These are phyloP conservation scores for Rallus limicola DNA, from an alignment of 2,113 vertebrate species.

Conservation along the genomic window DNA sequence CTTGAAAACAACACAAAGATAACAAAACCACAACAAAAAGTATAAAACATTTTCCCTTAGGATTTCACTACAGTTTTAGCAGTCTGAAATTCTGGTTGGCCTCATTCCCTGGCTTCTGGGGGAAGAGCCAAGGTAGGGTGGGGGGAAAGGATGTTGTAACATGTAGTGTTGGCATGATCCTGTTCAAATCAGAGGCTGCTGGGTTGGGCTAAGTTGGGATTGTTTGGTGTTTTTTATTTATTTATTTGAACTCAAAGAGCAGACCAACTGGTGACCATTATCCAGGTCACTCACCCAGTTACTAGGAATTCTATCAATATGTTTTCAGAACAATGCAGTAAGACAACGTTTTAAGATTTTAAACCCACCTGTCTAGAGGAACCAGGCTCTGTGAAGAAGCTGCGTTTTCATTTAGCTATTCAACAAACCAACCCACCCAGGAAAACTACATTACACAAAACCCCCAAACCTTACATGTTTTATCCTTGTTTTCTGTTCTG, in stretches of 20 bases:
- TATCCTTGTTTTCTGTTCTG: background rate
- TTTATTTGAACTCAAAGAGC: background rate
- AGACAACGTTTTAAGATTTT: background rate
- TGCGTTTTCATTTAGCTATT: background rate
- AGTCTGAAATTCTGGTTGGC: background rate
- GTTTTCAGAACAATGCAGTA: background rate
- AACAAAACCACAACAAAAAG: background rate
- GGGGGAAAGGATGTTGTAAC: background rate
- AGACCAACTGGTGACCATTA: background rate
- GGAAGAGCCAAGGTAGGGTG: background rate
- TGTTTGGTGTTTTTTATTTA: background rate
- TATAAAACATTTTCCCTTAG: background rate
- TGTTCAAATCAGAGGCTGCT: background rate
- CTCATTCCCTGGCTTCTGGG: background rate
- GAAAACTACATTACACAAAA: background rate
- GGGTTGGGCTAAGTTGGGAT: background rate
- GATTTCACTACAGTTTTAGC: background rate
- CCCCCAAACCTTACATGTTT: accelerated
- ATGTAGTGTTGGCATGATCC: background rate
- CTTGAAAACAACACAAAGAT: background rate
- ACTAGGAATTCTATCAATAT: background rate
- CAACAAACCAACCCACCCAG: background rate
- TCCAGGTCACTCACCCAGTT: background rate
- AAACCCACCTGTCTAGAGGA: background rate
- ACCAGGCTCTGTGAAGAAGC: background rate